Evolutionary conservation across 23 tunicate genomes (phyloP).

Genomic region (Trididemnum miniatum): DNA sequence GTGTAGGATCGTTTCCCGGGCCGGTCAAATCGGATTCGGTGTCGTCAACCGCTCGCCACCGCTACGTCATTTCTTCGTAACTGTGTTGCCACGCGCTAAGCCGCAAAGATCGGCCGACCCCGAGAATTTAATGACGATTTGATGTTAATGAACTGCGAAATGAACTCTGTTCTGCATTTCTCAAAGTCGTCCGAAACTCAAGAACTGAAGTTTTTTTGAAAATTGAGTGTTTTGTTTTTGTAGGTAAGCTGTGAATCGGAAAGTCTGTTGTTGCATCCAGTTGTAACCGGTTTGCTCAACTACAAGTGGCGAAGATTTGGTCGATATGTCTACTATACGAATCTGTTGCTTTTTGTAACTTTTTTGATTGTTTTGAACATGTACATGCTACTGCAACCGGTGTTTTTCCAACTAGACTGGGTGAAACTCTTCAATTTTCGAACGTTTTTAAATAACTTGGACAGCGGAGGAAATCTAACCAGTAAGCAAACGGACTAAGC

Average conservation of each 20-base stretch:
- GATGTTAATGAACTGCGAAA: too few species aligned
- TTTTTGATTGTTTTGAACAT: constrained; percentile 64
- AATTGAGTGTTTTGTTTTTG: too few species aligned
- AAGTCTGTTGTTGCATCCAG: constrained; percentile 77
- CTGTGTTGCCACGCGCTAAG: neutral
- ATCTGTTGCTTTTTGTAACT: constrained; percentile 49
- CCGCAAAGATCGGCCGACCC: neutral
- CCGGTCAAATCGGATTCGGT: neutral
- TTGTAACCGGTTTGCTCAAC: constrained; percentile 89
- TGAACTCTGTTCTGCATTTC: too few species aligned
- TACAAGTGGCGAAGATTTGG: constrained; percentile 90
- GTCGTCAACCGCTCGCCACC: neutral
- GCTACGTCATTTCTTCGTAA: neutral
- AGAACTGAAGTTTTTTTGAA: too few species aligned
- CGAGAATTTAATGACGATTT: too few species aligned
- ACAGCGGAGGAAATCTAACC: too few species aligned
- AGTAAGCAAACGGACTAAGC: too few species aligned
- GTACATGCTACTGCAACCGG: constrained; percentile 82
- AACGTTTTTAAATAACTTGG: neutral
- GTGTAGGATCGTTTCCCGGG: neutral
- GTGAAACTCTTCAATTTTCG: constrained; percentile 26
- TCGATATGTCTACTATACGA: constrained; percentile 80
- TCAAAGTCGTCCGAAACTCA: too few species aligned
- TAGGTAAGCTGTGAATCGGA: constrained; percentile 83
- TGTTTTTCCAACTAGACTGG: constrained; percentile 79